Evolutionary conservation across 1,140 invertebrate genomes (phyloP), one percentile per base, ranked within the genome.

Genomic region (Anoplolepis gracilipes): DNA sequence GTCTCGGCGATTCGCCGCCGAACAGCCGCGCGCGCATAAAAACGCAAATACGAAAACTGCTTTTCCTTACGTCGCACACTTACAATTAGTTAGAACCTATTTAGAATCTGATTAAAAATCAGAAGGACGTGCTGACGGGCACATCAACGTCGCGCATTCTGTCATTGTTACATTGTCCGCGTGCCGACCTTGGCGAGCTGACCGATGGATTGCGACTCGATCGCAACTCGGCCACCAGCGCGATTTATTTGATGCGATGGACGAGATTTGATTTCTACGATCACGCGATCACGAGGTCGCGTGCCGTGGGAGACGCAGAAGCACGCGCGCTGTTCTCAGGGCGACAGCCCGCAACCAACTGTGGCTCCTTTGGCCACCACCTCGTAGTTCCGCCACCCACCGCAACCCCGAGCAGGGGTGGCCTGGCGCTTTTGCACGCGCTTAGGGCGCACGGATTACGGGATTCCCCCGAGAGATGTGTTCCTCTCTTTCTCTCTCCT

Each of bases 301-400:
- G 73, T 69, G 67, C 30, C 57, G 69, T 53, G 36, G 30, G 73
- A 30, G 33, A 84, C 70, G 72, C 49, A 64, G 49, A 81, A 85
- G 72, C 46, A 70, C 81, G 85, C 85, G 75, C 84, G 87, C 84
- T 92, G 87, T 73, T 90, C 62, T 85, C 92, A 90, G 90, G 87
- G 86, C 92, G 91, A 90, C 79, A 90, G 91, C 91, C 90, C 92
- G 92, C 92, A 93, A 93, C 92, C 92, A 93, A 93, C 92, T 93
- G 92, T 93, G 91, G 92, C 91, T 93, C 92, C 62, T 87, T n/a
- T 86, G 67, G 86, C 78, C 86, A 65, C 88, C 86, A 75, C 89
- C 79, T 73, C 73, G 88, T 92, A 93, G 92, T 93, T 93, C 88
- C 62, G 59, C 86, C 79, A 87, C 87, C 87, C 88, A 87, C 90